Base-by-base conservation (phyloP, 92 coral and sea anemone species). In the Zoanthus sansibaricus region DNA sequence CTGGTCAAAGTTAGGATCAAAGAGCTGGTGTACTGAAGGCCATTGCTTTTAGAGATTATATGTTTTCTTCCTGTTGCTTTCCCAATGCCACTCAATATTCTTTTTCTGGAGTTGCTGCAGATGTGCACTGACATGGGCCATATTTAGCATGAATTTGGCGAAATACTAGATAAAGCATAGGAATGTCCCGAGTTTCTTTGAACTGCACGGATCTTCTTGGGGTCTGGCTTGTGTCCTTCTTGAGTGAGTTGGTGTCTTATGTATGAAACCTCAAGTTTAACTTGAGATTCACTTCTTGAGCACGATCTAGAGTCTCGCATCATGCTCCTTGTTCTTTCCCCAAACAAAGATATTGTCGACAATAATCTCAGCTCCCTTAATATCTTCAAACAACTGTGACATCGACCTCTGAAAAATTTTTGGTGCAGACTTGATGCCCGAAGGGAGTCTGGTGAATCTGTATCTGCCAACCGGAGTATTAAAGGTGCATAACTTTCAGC, bases 191-290 rank as follows among this genome's bases (percentile, higher is more conserved):
- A 85, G 72, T 56, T 25, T 72, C 82, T 73, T 67, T 30, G 82
- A 67, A 94, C 91, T 17, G 47, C 25, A 15, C 92, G 58, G 31
- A 88, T 89, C 84, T 94, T 92, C 68, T 89, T 88, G 25, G 90
- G 93, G 52, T 90, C 92, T 52, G 88, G 91, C 82, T 87, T 92
- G 56, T 87, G 70, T 4, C 92, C 91, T 51, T 92, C 90, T 87
- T 94, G 79, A 25, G 92, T 87, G 32, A 90, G 86, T 31, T 82
- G 83, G 76, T 92, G 92, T 75, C 96, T 90, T 15, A 91, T 86
- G 76, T 86, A 93, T 37, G 42, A 37, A 37, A 37, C 42, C 84
- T 91, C 42, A 37, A 37, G 1, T 37, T 37, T 37, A 37, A 37
- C 76, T 92, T 94, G 10, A 92, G 84, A 72, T 90, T 82, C 75